Evolutionary conservation across 2,888 invertebrate species (phyloP), one percentile per base, ranked within the genome.

Genomic region (Herminia tarsipennalis): DNA sequence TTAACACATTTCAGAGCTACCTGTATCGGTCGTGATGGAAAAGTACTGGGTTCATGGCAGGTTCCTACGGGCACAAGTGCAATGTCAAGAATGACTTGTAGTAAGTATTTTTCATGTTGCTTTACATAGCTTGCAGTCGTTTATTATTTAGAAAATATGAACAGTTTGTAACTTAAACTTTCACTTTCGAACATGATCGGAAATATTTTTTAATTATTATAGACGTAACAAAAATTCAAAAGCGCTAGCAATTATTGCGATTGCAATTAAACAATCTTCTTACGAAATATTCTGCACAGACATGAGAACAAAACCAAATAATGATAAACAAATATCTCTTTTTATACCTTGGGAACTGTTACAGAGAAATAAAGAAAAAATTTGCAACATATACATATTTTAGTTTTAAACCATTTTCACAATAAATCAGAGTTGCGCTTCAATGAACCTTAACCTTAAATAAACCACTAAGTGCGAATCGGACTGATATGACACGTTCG

Each of bases 1-100:
- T 28, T 30, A 17, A 5, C 18, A 37, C 40, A 13, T 73, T 77
- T 54, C 73, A 95, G 94, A 32, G 92, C 93, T 18, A 92, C 88
- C 57, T 95, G 95, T 65, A 92, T 92, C 10, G 94, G 93, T 82
- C 92, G 92, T 59, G 93, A 94, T 67, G 93, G 93, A 13, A 76
- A 78, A 21, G 90, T 88, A 67, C 84, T 95, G 18, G 92, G 92
- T 14, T 81, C 92, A 27, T 94, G 92, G 86, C 92, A 92, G 65
- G 74, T 80, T 0, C 76, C 81, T 17, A 76, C n/a, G n/a, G n/a
- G n/a, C n/a, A n/a, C 79, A 46, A 80, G 71, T 56, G 74, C 73
- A 54, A 79, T 84, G 71, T 54, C 52, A 1, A 78, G 75, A 46
- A 86, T 93, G 73, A 91, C 93, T 76, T 95, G 94, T 85, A 92